Base-by-base conservation (phyloP, 1,140 invertebrate genomes). In the Leptinotarsa defecta region DNA sequence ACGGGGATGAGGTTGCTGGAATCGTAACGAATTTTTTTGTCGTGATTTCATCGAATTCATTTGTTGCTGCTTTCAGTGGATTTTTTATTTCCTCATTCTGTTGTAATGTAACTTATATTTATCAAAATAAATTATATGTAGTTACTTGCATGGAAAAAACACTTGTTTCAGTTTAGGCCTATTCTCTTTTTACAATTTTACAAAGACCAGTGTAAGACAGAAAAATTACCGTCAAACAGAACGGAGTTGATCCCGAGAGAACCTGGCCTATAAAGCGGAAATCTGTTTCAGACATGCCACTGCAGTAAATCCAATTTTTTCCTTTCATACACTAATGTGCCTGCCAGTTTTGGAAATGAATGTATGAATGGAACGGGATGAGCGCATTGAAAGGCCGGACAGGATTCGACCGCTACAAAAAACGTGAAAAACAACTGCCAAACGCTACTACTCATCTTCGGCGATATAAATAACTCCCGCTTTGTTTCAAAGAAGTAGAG, bases 291-390 rank as follows among this genome's bases (percentile, higher is more conserved):
- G 52, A 57, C 52, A 57, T 57, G 52, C 15, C 52, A 57, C n/a
- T 19, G 52, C 52, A 57, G 52, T 57, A 57, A 57, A 57, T 57
- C 52, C 52, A 57, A 57, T 57, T 57, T 57, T 57, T 57, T 57
- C n/a, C 52, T 19, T 57, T 57, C 52, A 57, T 57, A 57, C 52
- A 57, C 52, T 19, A 57, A 57, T 19, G 52, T 57, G n/a, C n/a
- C 52, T 19, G 52, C 52, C 52, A 4, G 52, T 57, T 57, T 57
- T 57, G 52, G n/a, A 57, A 57, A 57, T 57, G 52, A 57, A 57
- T 57, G 52, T 5, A 57, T 57, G 52, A 17, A 57, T 57, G 52
- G 52, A 57, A 57, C 52, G 13, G 52, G 52, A 19, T 57, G 52
- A 57, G 52, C 52, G 52, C 52, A 57, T 19, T 57, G 52, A 57